A percentile compares a stretch with the other conserved stretches of the same genome.
Conservation (phyloP, 2,797 vertebrate species). For the Salmo trutta region DNA sequence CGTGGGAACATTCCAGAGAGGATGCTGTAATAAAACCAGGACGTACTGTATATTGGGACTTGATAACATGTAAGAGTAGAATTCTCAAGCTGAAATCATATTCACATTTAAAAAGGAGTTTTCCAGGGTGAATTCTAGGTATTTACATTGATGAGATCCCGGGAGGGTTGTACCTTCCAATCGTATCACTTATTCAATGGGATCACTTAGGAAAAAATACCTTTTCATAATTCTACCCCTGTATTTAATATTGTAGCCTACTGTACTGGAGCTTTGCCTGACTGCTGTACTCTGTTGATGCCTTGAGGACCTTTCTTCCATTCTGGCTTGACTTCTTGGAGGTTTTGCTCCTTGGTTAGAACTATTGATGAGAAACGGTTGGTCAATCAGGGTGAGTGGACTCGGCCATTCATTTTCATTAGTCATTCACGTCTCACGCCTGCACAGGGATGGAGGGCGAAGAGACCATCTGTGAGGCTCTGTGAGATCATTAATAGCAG, state of each 20-base stretch:
- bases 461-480: slow-evolving; percentile 55
- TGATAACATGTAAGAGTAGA: not conserved
- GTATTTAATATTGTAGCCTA: not conserved
- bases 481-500: slow-evolving; percentile 46
- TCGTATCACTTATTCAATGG: not conserved
- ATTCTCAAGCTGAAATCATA: not conserved
- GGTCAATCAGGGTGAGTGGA: slow-evolving; percentile 57
- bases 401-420: slow-evolving; percentile 68
- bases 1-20: not conserved
- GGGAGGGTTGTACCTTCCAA: not conserved
- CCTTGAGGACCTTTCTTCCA: not conserved
- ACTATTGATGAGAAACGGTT: slow-evolving; percentile 63
- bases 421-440: slow-evolving; percentile 53
- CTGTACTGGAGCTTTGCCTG: not conserved
- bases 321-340: slow-evolving; percentile 15
- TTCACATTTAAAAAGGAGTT: not conserved
- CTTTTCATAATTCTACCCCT: too few relatives aligned
- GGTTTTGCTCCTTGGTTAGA: slow-evolving; percentile 50
- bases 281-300: not conserved
- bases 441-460: slow-evolving; percentile 49
- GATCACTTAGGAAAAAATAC: not conserved
- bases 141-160: not conserved
- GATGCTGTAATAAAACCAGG: too few relatives aligned
- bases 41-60: too few relatives aligned
- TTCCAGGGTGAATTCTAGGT: not conserved